A percentile compares a stretch with the other conserved stretches of the same genome.
Evolutionary conservation across 2,888 invertebrate genomes (phyloP).

Genomic region (Mechanitis messenoides): DNA sequence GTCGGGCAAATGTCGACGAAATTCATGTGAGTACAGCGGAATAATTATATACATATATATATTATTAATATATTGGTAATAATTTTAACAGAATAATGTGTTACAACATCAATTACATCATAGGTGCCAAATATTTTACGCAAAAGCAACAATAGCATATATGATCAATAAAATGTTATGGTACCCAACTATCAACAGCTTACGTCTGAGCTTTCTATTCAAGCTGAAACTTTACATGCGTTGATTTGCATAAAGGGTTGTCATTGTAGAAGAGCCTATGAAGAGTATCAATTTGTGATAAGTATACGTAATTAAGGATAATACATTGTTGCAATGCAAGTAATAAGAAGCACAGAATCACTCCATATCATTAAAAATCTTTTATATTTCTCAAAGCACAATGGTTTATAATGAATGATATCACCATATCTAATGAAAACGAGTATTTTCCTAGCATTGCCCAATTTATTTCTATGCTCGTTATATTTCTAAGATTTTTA

Average conservation of each 20-base stretch:
- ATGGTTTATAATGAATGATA: background rate
- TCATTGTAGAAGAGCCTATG: background rate
- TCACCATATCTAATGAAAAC: background rate
- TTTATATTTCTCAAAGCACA: background rate
- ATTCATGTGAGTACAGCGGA: no score
- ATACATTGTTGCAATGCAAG: background rate
- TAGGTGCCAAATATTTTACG: slow-evolving; percentile 42
- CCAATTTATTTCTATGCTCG: background rate
- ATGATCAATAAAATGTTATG: slow-evolving; percentile 45
- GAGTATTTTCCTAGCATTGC: background rate
- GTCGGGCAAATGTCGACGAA: no score
- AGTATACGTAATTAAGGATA: background rate
- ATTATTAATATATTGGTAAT: no score
- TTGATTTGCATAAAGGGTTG: background rate
- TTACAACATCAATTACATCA: slow-evolving; percentile 31
- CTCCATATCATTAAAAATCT: background rate
- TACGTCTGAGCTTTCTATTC: slow-evolving; percentile 26
- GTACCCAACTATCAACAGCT: slow-evolving; percentile 35
- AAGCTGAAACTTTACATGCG: slow-evolving; percentile 8
- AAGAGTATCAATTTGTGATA: background rate
- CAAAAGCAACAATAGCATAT: slow-evolving; percentile 36
- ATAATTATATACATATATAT: no score
- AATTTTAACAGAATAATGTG: no score
- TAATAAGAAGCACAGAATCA: background rate
- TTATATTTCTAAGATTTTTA: background rate